A percentile compares a stretch with the other conserved stretches of the same genome.
These are phyloP conservation scores for Lasioglossum villosulum DNA, from an alignment of 2,888 invertebrate genomes.

Conservation along the genomic window DNA sequence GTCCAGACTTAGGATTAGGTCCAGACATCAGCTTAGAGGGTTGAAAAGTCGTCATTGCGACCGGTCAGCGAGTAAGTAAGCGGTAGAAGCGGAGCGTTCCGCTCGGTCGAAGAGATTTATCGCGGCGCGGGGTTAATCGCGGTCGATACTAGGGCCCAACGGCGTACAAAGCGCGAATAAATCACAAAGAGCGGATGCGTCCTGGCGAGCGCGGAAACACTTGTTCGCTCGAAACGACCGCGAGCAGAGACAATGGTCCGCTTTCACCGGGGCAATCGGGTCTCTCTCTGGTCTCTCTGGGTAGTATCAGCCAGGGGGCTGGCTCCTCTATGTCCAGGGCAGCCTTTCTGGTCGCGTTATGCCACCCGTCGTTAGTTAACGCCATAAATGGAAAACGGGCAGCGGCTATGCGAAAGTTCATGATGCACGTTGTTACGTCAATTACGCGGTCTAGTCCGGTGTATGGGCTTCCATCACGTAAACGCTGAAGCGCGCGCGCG, in stretches of 20 bases:
- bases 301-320: conserved; percentile 30
- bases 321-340: background rate
- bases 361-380: conserved; percentile 64
- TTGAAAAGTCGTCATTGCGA: conserved; percentile 1
- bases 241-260: conserved; percentile 57
- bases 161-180: conserved; percentile 46
- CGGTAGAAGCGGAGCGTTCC: conserved; percentile 5
- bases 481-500: conserved; percentile 35
- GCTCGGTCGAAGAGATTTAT: conserved; percentile 26
- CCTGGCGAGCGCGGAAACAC: conserved; percentile 51
- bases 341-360: conserved; percentile 49
- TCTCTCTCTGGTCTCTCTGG: background rate
- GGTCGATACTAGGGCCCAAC: conserved; percentile 16
- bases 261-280: conserved; percentile 58
- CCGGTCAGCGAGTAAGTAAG: conserved; percentile 6
- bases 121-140: conserved; percentile 29
- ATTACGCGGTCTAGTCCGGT: conserved; percentile 55
- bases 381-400: conserved; percentile 61
- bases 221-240: conserved; percentile 50
- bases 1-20: no score
- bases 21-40: no score
- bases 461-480: conserved; percentile 55
- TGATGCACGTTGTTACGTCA: conserved; percentile 65
- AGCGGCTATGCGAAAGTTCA: conserved; percentile 62
- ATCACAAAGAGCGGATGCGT: conserved; percentile 48